Base-by-base conservation (phyloP, 2,797 vertebrate species). In the Pipistrellus pygmaeus region DNA sequence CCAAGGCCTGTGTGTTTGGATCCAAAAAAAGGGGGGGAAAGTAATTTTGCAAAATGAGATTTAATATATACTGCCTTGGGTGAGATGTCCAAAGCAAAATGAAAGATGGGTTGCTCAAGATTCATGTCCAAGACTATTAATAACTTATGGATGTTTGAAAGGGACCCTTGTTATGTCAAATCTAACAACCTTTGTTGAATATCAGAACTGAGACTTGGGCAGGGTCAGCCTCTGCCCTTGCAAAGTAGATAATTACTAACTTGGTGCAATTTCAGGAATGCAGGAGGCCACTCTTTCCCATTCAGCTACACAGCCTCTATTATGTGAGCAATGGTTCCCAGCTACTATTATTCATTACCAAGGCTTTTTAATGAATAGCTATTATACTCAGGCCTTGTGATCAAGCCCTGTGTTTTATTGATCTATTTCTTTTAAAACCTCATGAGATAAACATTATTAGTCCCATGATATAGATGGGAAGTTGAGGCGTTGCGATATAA, bases 201-300 rank as follows among this genome's bases (percentile, higher is more conserved):
- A 91, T 92, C 91, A 94, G 82, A 85, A 90, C 7, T 90, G 84
- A 82, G 62, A 89, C 78, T 68, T 84, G 84, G 81, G 35, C 82
- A 91, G 87, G 77, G 72, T 94, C 73, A 46, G 85, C 66, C 82
- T 87, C 78, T 97, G 92, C 57, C 77, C 91, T 96, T 51, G 64
- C 73, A 88, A 85, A 94, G 77, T 69, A 88, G 95, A 27, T 97
- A 95, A 96, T 95, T 95, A 90, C 94, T 72, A 91, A 90, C 20
- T 95, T 85, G 38, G 77, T 95, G n/a, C 23, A 14, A 95, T 68
- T 86, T 95, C 89, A 94, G 96, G 85, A 97, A 96, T 94, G 90
- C 48, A 32, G 48, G 60, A 77, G 51, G 68, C 46, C 30, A 7
- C 51, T 85, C 77, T 76, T 71, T 25, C 41, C 75, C 53, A 55